phyloP scores from a whole-genome alignment of 2,797 vertebrate species.

The Rhynchonycteris naso region DNA sequence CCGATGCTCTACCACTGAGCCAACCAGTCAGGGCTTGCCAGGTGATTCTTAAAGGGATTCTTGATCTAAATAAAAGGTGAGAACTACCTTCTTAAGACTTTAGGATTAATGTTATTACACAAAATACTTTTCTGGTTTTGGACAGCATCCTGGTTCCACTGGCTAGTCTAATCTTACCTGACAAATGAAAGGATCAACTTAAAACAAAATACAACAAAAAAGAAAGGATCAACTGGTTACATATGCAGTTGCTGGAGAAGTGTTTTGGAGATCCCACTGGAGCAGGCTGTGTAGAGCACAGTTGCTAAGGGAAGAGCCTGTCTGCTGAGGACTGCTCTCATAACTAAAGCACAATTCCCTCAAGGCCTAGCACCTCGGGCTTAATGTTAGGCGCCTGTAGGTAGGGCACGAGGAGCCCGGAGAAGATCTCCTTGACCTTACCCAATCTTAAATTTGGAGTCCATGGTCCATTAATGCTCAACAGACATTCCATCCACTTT shows the following conservation, averaged over 20 bases:
- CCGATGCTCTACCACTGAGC: too few species aligned
- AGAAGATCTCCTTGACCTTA: background rate
- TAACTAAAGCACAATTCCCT: background rate
- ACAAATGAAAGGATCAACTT: background rate
- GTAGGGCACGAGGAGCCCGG: background rate
- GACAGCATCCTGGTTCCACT: background rate
- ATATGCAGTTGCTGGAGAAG: background rate
- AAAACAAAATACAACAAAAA: background rate
- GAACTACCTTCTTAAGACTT: background rate
- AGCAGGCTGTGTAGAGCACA: background rate
- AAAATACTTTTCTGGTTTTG: background rate
- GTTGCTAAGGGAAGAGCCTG: background rate
- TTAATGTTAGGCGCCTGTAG: background rate
- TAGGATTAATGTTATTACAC: background rate
- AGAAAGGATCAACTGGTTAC: background rate
- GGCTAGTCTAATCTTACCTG: background rate
- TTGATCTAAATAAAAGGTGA: constrained; percentile 7
- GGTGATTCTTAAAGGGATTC: background rate
- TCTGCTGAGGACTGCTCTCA: background rate
- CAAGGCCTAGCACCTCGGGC: background rate
- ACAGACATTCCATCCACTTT: background rate
- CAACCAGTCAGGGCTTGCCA: background rate
- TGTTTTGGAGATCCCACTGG: background rate
- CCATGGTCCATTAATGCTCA: background rate
- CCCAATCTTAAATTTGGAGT: background rate